A percentile compares a stretch with the other conserved stretches of the same genome.
Conservation (phyloP, 1,140 invertebrate genomes). For the Pentalonia nigronervosa region DNA sequence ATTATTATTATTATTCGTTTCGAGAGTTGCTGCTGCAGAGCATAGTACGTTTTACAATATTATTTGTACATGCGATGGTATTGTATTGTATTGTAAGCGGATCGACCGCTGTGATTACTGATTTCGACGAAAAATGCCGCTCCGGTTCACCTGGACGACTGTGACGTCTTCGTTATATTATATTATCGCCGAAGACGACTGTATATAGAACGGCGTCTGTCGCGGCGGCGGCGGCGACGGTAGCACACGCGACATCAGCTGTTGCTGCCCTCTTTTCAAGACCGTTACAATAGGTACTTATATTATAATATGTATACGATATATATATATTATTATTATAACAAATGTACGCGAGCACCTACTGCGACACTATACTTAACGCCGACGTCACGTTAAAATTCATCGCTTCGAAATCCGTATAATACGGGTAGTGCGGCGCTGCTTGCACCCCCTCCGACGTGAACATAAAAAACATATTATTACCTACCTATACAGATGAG, state of each 20-base stretch:
- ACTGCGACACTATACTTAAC: neutral
- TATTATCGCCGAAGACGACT: neutral
- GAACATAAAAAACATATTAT: neutral
- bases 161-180: neutral
- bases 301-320: neutral
- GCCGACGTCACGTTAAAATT: neutral
- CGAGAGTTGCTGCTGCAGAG: neutral
- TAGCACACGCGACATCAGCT: conserved; percentile 26
- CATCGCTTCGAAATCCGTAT: neutral
- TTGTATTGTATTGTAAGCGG: neutral
- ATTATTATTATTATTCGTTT: neutral
- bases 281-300: neutral
- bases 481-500: neutral
- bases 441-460: neutral
- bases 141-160: conserved; percentile 17
- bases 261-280: neutral
- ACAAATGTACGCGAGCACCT: neutral
- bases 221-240: neutral
- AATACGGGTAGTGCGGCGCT: neutral
- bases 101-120: conserved; percentile 20
- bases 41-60: neutral
- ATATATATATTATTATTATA: neutral
- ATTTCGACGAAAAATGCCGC: neutral
- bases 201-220: neutral
- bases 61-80: neutral